Percentiles rank a stretch among this genome's conserved stretches.
Evolutionary conservation across 2,888 invertebrate species (phyloP).

Genomic region (Bimastos eiseni): DNA sequence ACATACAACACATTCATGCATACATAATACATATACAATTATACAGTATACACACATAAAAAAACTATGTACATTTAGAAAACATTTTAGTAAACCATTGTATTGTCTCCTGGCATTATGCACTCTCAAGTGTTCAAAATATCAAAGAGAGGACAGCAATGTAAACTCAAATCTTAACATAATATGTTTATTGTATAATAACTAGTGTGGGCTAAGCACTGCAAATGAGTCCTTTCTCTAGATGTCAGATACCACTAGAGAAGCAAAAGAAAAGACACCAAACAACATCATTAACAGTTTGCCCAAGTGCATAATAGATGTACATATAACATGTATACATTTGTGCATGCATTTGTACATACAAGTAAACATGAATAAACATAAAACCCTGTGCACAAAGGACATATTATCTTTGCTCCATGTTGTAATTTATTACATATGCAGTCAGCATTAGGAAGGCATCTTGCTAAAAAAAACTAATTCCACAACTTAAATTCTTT

Average conservation of each 20-base stretch:
- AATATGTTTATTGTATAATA: not conserved
- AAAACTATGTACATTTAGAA: not conserved
- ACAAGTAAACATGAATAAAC: not conserved
- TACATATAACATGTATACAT: not conserved
- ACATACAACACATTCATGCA: not conserved
- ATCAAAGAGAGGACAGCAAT: not conserved
- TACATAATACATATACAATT: not conserved
- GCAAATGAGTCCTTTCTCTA: not conserved
- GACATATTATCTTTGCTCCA: not conserved
- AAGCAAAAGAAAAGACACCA: not conserved
- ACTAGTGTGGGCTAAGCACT: not conserved
- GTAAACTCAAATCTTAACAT: constrained; percentile 6
- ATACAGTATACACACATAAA: not conserved
- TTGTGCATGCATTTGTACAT: not conserved
- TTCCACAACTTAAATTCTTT: constrained; percentile 1
- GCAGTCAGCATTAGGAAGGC: not conserved
- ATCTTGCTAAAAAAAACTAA: not conserved
- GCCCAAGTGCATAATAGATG: not conserved
- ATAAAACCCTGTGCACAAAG: not conserved
- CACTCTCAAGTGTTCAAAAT: not conserved
- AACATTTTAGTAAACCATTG: not conserved
- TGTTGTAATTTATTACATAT: not conserved
- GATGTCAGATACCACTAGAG: not conserved
- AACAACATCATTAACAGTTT: not conserved
- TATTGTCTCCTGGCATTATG: not conserved